phyloP scores from a whole-genome alignment of 2,888 invertebrate species.

The Zhuqinia jingwanae region DNA sequence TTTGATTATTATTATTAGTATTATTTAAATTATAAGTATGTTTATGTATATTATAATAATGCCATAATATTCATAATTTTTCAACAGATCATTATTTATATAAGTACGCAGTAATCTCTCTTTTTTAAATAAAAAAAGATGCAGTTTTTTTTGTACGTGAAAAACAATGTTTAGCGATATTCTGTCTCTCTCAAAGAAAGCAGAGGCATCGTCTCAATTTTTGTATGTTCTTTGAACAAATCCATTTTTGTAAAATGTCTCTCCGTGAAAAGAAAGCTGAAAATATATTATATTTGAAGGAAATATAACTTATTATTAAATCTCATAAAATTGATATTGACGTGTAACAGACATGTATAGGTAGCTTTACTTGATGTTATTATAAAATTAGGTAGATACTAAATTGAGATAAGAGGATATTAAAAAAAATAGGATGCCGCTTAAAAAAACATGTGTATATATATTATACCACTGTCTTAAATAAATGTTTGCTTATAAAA shows the following conservation, averaged over 20 bases:
- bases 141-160: neutral
- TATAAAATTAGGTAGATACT: neutral
- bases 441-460: neutral
- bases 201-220: conserved; percentile 12
- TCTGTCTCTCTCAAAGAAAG: neutral
- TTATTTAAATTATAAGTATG: too few species aligned
- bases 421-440: neutral
- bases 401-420: neutral
- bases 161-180: neutral
- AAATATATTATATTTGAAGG: neutral
- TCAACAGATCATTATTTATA: neutral
- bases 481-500: too few species aligned
- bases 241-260: neutral
- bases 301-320: neutral
- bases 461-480: neutral
- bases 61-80: neutral
- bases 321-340: conserved; percentile 1
- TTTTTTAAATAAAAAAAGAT: neutral
- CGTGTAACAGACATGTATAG: too few species aligned
- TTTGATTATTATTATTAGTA: too few species aligned
- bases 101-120: neutral
- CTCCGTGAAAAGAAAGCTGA: neutral
- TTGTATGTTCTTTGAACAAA: conserved; percentile 14
- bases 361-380: neutral
- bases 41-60: neutral